A percentile compares a stretch with the other conserved stretches of the same genome.
phyloP scores from a whole-genome alignment of 1,140 invertebrate species.

The Hylyphantes graminicola region DNA sequence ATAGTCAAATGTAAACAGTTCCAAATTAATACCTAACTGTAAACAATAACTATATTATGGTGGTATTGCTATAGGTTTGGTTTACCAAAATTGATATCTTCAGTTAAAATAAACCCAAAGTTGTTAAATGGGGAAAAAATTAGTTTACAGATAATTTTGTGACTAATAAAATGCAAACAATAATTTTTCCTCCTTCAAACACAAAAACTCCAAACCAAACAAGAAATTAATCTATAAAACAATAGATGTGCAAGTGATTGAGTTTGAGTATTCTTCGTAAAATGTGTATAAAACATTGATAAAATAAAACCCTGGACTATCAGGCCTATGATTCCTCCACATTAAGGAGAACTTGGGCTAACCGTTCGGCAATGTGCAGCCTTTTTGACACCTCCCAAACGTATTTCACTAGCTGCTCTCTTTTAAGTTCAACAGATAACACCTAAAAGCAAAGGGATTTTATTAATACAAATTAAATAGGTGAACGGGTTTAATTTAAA shows the following conservation, averaged over 20 bases:
- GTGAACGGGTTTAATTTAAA: not conserved
- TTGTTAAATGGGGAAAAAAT: no score
- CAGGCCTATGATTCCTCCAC: conserved; percentile 4
- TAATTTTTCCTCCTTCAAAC: no score
- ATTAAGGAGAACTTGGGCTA: conserved; percentile 23
- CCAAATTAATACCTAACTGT: no score
- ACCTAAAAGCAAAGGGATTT: conserved; percentile 63
- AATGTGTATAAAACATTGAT: not conserved
- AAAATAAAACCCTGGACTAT: no score
- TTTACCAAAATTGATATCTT: no score
- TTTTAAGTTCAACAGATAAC: conserved; percentile 67
- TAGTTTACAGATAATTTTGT: no score
- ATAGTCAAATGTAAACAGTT: no score
- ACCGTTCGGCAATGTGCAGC: conserved; percentile 66
- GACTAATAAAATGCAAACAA: no score
- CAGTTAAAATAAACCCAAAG: no score
- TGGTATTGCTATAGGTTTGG: no score
- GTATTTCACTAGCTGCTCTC: conserved; percentile 66
- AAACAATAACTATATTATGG: no score
- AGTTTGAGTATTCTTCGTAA: not conserved
- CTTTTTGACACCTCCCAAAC: conserved; percentile 66
- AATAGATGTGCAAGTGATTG: not conserved
- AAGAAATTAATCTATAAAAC: not conserved
- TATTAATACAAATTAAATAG: not conserved
- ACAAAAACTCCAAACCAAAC: not conserved